These are phyloP conservation scores for Parnassius smintheus DNA, from an alignment of 2,888 invertebrate species.

Conservation along the genomic window DNA sequence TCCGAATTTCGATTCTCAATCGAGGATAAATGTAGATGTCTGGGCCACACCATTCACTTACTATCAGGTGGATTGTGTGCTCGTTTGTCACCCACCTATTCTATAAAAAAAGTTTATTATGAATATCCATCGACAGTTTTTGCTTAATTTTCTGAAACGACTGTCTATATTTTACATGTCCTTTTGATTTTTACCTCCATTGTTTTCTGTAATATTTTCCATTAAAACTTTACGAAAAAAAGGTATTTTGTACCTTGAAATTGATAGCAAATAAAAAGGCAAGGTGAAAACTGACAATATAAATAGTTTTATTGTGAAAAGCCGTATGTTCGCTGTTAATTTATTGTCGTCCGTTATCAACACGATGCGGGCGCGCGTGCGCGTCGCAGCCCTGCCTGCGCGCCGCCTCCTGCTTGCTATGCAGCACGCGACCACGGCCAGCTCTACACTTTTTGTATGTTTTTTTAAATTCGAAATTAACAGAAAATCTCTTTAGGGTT, in stretches of 20 bases:
- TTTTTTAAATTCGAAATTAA: not conserved
- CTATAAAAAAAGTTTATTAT: no score
- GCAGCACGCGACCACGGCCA: constrained; percentile 66
- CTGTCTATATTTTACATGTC: not conserved
- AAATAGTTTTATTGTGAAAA: constrained; percentile 69
- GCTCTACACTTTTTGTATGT: constrained; percentile 41
- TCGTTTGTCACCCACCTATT: no score
- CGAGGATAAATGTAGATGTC: no score
- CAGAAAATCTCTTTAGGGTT: no score
- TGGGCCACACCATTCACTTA: no score
- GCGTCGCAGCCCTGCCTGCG: constrained; percentile 52
- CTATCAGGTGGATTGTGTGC: no score
- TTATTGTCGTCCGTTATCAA: constrained; percentile 74
- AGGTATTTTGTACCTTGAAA: constrained; percentile 30
- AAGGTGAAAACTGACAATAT: constrained; percentile 70
- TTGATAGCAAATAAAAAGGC: constrained; percentile 50
- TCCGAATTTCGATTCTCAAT: no score
- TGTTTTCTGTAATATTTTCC: constrained; percentile 23
- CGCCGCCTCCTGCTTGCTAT: constrained; percentile 52
- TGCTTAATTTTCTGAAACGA: no score
- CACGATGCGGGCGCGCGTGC: constrained; percentile 73
- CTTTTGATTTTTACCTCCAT: constrained; percentile 18
- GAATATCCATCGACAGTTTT: no score
- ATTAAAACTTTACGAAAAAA: constrained; percentile 14
- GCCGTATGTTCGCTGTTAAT: constrained; percentile 64